Evolutionary conservation across 2,888 invertebrate species (phyloP).

Genomic region (Gisinianus flammeolus): DNA sequence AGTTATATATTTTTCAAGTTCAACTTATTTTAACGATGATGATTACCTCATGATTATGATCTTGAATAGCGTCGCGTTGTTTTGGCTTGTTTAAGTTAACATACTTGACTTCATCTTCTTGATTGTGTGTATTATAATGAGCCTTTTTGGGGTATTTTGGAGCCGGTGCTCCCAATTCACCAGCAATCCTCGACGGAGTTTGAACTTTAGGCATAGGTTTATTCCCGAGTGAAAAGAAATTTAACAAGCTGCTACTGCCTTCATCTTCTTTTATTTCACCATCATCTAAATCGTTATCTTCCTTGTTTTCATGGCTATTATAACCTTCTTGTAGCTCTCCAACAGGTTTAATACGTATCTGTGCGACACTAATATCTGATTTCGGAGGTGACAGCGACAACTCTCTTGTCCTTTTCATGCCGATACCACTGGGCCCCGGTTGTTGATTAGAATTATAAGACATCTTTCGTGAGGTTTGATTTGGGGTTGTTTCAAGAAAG

Average conservation of each 20-base stretch:
- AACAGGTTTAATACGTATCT: neutral
- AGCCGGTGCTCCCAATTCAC: constrained; percentile 21
- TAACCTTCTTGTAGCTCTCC: neutral
- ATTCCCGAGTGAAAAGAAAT: neutral
- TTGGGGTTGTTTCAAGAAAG: too few relatives aligned
- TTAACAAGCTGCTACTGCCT: neutral
- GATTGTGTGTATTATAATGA: constrained; percentile 46
- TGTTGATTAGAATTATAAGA: too few relatives aligned
- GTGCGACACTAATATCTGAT: too few relatives aligned
- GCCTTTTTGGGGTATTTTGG: constrained; percentile 48
- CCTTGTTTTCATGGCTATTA: neutral
- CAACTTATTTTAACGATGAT: neutral
- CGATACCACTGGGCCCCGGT: neutral
- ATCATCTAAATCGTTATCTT: neutral
- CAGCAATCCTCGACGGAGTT: neutral
- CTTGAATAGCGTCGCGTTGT: too few relatives aligned
- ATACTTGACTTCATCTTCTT: constrained; percentile 49
- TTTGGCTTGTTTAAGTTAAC: constrained; percentile 27
- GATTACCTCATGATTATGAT: neutral
- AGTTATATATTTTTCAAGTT: neutral
- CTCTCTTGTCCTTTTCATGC: neutral
- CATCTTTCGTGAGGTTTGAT: too few relatives aligned
- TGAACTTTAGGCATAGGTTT: neutral
- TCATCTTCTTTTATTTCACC: neutral
- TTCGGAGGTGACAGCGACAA: neutral